Conservation (phyloP, 1,140 invertebrate species). For the Heliconius melpomene region DNA sequence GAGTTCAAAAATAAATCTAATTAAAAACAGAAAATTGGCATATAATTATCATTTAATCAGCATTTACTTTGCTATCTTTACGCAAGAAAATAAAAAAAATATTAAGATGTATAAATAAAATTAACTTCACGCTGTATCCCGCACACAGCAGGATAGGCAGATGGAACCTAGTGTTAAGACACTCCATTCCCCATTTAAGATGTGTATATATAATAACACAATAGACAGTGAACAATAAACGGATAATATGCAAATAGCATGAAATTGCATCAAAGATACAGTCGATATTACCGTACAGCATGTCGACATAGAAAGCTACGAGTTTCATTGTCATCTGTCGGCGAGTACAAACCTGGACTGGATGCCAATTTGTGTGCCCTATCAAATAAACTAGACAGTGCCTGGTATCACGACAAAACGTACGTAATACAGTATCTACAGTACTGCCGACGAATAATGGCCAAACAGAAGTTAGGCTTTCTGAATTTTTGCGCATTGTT, state of each 20-base stretch:
- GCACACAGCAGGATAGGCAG: not conserved
- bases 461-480: no score
- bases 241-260: not conserved
- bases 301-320: constrained; percentile 11
- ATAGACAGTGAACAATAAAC: not conserved
- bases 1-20: not conserved
- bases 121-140: not conserved
- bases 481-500: no score
- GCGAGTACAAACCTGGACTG: not conserved
- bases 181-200: not conserved
- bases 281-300: constrained; percentile 4
- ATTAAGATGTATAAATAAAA: no score
- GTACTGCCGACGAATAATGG: no score
- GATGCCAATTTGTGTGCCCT: constrained; percentile 15
- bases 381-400: constrained; percentile 23
- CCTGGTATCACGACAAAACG: constrained; percentile 24
- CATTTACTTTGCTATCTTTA: no score
- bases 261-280: not conserved
- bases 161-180: not conserved
- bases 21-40: not conserved
- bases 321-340: constrained; percentile 19
- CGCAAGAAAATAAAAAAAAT: no score
- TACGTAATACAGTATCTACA: constrained; percentile 22
- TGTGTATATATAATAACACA: not conserved
- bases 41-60: no score